A percentile compares a stretch with the other conserved stretches of the same genome.
Conservation (phyloP, 2,888 invertebrate genomes). For the Agrotis exclamationis region DNA sequence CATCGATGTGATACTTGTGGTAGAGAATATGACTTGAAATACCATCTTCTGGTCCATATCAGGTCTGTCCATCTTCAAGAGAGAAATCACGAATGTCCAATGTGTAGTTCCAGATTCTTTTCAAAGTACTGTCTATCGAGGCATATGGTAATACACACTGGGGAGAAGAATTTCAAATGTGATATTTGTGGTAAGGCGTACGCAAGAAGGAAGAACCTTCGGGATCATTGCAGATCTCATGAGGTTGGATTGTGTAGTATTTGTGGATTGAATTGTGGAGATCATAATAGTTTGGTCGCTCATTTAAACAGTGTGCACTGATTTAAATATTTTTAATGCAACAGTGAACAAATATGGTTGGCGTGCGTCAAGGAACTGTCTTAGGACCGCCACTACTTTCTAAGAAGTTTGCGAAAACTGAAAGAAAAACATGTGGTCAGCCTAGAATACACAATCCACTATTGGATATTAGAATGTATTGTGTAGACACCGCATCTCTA, state of each 20-base stretch:
- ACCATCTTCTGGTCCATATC: constrained; percentile 79
- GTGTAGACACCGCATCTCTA: too few species aligned
- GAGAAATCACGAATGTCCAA: constrained; percentile 79
- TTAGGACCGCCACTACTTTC: neutral
- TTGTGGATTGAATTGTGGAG: constrained; percentile 71
- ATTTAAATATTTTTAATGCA: neutral
- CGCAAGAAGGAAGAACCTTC: constrained; percentile 77
- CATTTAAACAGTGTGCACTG: constrained; percentile 70
- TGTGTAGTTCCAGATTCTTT: constrained; percentile 82
- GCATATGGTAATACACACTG: constrained; percentile 89
- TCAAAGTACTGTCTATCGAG: constrained; percentile 83
- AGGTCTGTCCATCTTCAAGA: constrained; percentile 84
- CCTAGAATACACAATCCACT: too few species aligned
- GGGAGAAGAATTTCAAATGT: constrained; percentile 88
- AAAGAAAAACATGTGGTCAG: too few species aligned
- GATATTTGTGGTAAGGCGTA: constrained; percentile 86
- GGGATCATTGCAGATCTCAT: constrained; percentile 77
- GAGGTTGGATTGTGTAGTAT: constrained; percentile 69
- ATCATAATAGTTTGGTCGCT: constrained; percentile 67
- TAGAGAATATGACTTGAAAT: constrained; percentile 80
- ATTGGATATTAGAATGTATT: neutral
- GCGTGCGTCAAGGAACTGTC: neutral
- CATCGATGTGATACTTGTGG: constrained; percentile 82
- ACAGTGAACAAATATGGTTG: neutral
- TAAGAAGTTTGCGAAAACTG: neutral